These are phyloP conservation scores for Rotaria socialis DNA, from an alignment of 2,888 invertebrate species.

Conservation along the genomic window DNA sequence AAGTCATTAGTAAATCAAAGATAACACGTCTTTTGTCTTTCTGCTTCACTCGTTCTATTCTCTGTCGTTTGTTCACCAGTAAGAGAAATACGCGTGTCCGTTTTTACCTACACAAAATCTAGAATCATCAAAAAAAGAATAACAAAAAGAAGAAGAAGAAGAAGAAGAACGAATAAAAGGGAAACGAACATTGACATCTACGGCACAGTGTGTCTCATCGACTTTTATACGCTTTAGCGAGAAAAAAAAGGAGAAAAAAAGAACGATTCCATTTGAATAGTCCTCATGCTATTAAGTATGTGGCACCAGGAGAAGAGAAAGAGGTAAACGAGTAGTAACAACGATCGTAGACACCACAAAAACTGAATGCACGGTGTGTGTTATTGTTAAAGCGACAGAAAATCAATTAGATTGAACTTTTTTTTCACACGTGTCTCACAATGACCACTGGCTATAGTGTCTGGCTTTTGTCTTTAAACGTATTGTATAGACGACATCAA, in stretches of 20 bases:
- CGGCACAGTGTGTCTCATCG: neutral
- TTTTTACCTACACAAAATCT: neutral
- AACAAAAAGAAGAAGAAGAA: neutral
- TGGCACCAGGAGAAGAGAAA: neutral
- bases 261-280: neutral
- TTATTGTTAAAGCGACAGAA: neutral
- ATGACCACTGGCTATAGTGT: neutral
- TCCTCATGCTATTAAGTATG: neutral
- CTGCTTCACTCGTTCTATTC: neutral
- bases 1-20: neutral
- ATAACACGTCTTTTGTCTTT: neutral
- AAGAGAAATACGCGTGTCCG: neutral
- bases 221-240: neutral
- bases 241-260: neutral
- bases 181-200: neutral
- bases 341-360: neutral
- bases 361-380: neutral
- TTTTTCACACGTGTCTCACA: slow-evolving; percentile 29
- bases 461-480: neutral
- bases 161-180: neutral
- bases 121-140: neutral
- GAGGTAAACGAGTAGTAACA: neutral
- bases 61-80: neutral
- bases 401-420: slow-evolving; percentile 16
- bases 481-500: neutral